These are phyloP conservation scores for Paelopatides confundens DNA, from an alignment of 53 echinoderm and acorn worm genomes.

Conservation along the genomic window DNA sequence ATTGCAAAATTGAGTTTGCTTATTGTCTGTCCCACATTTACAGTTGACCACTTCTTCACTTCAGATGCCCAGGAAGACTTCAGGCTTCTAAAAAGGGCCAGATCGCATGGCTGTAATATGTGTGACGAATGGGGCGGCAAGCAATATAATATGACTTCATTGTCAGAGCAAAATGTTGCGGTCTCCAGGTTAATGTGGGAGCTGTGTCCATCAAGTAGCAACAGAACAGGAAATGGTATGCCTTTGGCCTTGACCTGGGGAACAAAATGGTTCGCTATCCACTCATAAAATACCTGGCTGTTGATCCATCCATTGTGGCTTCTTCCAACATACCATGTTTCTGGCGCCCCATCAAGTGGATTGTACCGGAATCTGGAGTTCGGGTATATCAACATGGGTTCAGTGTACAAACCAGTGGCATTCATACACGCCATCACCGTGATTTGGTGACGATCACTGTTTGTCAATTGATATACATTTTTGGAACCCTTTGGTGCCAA, in stretches of 20 bases:
- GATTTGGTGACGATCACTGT: slow-evolving; percentile 30
- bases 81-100: background rate
- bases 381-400: slow-evolving; percentile 36
- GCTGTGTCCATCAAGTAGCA: slow-evolving; percentile 61
- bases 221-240: slow-evolving; percentile 10
- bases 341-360: slow-evolving; percentile 13
- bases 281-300: slow-evolving; percentile 48
- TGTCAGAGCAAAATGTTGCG: background rate
- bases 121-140: background rate
- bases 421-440: slow-evolving; percentile 33
- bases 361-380: slow-evolving; percentile 17
- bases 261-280: no score
- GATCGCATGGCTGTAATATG: background rate
- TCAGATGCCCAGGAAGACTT: no score
- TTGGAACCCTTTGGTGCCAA: slow-evolving; percentile 8
- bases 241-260: background rate
- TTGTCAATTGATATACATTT: background rate
- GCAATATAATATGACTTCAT: background rate
- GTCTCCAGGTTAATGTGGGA: background rate
- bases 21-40: background rate
- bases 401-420: background rate
- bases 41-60: background rate
- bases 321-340: background rate
- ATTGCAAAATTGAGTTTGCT: background rate
- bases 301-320: slow-evolving; percentile 48